Base-by-base conservation (phyloP, 53 echinoderm and acorn worm species). In the Antedon mediterranea region DNA sequence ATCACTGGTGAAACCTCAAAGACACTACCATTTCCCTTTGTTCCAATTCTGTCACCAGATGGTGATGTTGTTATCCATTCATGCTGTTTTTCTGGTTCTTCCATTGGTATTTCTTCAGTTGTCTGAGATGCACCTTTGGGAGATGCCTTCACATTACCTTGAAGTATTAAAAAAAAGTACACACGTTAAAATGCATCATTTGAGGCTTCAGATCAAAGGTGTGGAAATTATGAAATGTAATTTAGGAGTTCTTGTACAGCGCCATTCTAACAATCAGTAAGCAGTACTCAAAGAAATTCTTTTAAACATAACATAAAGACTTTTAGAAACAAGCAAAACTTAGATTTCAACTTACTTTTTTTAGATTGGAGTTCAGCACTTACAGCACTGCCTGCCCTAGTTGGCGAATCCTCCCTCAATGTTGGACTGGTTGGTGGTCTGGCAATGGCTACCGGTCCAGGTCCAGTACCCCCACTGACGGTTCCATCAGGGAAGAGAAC, bases 401-500 rank as follows among this genome's bases (percentile, higher is more conserved):
- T 85, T 0, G 91, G 97, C 0, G 94, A 91, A 5, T 34, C 75
- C 28, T 89, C 91, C 32, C 88, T 91, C 23, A 84, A 82, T 37
- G 84, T 74, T 57, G 86, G 86, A 78, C 88, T 92, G 15, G 30
- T 18, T 0, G 85, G 42, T 29, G 44, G 78, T 20, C 70, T 74
- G 7, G 71, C 41, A 32, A 82, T 41, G 20, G 84, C 79, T 20
- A 82, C 43, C 9, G 73, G 30, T 8, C 85, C 81, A 32, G 86
- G 82, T 78, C 89, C 89, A 73, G 75, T 79, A 33, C 76, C 76
- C 18, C 33, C 76, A 79, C 97, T 95, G 0, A 95, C 91, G 13
- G 89, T 82, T 44, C 97, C 97, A 82, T 92, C 89, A 73, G 91
- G 87, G 79, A 95, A 95, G 33, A 95, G 77, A 6, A 95, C 97